A percentile compares a stretch with the other conserved stretches of the same genome.
Evolutionary conservation across 2,797 vertebrate species (phyloP).

Genomic region (Falco rusticolus): DNA sequence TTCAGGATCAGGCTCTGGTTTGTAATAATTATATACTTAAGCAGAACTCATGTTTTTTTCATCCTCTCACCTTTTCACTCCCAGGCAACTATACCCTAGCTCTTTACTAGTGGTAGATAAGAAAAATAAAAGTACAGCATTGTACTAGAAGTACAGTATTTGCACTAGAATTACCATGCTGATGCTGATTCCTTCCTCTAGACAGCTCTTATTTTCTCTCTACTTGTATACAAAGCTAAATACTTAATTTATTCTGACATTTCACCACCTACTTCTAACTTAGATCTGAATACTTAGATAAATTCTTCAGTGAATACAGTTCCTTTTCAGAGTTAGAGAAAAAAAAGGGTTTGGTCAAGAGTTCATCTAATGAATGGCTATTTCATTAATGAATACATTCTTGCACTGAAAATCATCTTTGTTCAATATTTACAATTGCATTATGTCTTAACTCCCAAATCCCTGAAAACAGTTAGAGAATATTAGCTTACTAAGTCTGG

Average conservation of each 20-base stretch:
- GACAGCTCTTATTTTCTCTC: background rate
- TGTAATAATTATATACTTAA: background rate
- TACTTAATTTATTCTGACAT: background rate
- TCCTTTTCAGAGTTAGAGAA: slow-evolving; percentile 37
- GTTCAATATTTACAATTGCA: slow-evolving; percentile 34
- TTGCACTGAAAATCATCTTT: slow-evolving; percentile 23
- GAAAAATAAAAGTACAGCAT: background rate
- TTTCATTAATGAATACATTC: slow-evolving; percentile 42
- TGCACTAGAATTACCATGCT: background rate
- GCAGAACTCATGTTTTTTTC: background rate
- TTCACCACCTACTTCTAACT: slow-evolving; percentile 11
- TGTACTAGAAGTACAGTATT: background rate
- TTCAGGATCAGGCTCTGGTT: background rate
- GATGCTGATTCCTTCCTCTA: background rate
- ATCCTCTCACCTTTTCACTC: background rate
- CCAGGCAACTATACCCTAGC: background rate
- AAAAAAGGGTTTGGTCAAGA: slow-evolving; percentile 33
- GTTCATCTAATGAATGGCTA: slow-evolving; percentile 39
- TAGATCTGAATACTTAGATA: slow-evolving; percentile 47
- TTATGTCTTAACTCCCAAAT: background rate
- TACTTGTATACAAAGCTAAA: background rate
- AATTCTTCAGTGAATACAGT: background rate
- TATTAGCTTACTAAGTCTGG: background rate
- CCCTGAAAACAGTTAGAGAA: background rate
- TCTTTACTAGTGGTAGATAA: background rate